Base-by-base conservation (phyloP, 2,113 vertebrate genomes). In the Phasianus colchicus region DNA sequence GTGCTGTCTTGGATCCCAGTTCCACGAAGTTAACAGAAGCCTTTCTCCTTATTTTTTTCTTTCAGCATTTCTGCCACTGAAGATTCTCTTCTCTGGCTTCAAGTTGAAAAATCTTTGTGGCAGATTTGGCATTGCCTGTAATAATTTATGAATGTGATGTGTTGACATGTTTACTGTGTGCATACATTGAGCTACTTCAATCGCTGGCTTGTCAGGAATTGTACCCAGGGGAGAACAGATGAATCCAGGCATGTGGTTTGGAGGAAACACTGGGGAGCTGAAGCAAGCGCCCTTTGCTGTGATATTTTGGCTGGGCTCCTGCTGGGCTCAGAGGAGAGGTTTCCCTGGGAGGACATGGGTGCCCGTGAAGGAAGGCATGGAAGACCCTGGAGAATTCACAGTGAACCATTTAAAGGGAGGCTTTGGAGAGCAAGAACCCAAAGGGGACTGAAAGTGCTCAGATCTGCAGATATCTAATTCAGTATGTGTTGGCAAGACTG, bases 121-220 rank as follows among this genome's bases (percentile, higher is more conserved):
- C 93, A 94, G 76, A 81, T 86, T 92, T 95, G 91, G 85, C 83
- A 78, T 84, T 79, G 93, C 76, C 85, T 91, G 91, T 81, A 95
- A 95, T 94, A 92, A 96, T 95, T 95, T 78, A 97, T 94, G 88
- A 94, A 84, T 81, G 58, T 82, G 90, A 91, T 58, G 73, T 82
- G 76, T 91, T 95, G 90, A 94, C 93, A 81, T 94, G 86, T 86
- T 96, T 95, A 95, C 76, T 94, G 83, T 90, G 80, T 86, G 73
- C 93, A 88, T 90, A 92, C 80, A 84, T 78, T 61, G 94, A 95
- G 76, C 86, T 75, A 75, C 86, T 93, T 94, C 93, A 95, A 86
- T 94, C 86, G 88, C 72, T 86, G 79, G 57, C 83, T 88, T 90
- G 93, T 97, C 94, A 94, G 76, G 90, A 88, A 0, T 1, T 40